Conservation (phyloP, 2,797 vertebrate species). For the Spheniscus humboldti region DNA sequence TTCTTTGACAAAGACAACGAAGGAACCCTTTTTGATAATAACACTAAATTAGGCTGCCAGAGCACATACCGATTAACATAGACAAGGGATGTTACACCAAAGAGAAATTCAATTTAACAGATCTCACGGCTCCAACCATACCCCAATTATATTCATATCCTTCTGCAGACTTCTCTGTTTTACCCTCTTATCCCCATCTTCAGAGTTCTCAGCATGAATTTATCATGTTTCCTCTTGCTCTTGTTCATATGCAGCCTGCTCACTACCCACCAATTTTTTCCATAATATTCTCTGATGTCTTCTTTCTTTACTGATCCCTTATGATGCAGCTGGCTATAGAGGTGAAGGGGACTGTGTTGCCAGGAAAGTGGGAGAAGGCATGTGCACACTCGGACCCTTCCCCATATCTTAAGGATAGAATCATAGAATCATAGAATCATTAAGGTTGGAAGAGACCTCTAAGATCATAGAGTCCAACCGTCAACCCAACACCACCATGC, state of each 20-base stretch:
- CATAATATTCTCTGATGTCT: not conserved
- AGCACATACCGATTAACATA: slow-evolving; percentile 42
- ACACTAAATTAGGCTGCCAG: slow-evolving; percentile 42
- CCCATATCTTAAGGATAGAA: not conserved
- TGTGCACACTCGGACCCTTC: not conserved
- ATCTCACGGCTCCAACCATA: not conserved
- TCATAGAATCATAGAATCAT: too few relatives aligned
- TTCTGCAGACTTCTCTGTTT: not conserved
- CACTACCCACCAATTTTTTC: not conserved
- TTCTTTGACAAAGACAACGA: slow-evolving; percentile 48
- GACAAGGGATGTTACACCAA: slow-evolving; percentile 47
- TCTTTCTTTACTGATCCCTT: not conserved
- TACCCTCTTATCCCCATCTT: slow-evolving; percentile 15
- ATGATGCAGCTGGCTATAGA: not conserved
- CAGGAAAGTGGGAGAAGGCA: not conserved
- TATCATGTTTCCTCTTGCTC: not conserved
- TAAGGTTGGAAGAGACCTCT: too few relatives aligned
- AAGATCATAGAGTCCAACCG: too few relatives aligned
- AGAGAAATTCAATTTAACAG: slow-evolving; percentile 61
- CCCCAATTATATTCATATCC: slow-evolving; percentile 4
- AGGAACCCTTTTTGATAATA: slow-evolving; percentile 43
- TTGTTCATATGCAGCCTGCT: not conserved
- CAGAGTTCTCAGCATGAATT: not conserved
- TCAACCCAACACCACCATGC: too few relatives aligned
- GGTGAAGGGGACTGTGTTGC: not conserved